These are phyloP conservation scores for Spodoptera litura DNA, from an alignment of 1,140 invertebrate species.

Conservation along the genomic window DNA sequence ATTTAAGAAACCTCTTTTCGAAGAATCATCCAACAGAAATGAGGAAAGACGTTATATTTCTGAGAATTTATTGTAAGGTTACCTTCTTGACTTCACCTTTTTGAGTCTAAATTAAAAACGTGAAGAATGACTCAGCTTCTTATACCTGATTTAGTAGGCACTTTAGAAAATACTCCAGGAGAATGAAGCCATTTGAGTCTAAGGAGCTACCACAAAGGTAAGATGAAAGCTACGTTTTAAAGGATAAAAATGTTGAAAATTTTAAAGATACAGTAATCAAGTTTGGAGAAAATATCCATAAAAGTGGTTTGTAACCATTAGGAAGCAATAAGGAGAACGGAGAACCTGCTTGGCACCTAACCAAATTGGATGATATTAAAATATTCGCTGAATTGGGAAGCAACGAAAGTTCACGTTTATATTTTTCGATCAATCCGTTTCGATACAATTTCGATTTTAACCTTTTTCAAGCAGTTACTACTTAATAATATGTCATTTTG, in stretches of 20 bases:
- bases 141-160: background rate
- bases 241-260: background rate
- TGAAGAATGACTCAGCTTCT: constrained; percentile 8
- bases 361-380: constrained; percentile 38
- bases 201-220: background rate
- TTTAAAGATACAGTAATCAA: too few species aligned
- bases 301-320: background rate
- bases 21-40: constrained; percentile 21
- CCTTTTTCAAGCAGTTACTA: too few species aligned
- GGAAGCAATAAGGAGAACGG: constrained; percentile 9
- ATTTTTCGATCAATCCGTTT: constrained; percentile 4
- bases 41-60: constrained; percentile 25
- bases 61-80: background rate
- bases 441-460: background rate
- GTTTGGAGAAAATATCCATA: background rate
- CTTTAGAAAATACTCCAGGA: background rate
- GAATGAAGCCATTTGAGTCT: background rate
- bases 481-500: too few species aligned
- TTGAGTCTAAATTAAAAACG: background rate
- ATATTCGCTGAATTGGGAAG: background rate
- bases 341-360: constrained; percentile 26
- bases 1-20: constrained; percentile 4
- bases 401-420: background rate
- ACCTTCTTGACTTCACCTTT: too few species aligned
- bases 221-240: background rate